Percentiles rank a stretch among this genome's conserved stretches.
phyloP scores from a whole-genome alignment of 2,888 invertebrate genomes.

The Drosophila rubida region DNA sequence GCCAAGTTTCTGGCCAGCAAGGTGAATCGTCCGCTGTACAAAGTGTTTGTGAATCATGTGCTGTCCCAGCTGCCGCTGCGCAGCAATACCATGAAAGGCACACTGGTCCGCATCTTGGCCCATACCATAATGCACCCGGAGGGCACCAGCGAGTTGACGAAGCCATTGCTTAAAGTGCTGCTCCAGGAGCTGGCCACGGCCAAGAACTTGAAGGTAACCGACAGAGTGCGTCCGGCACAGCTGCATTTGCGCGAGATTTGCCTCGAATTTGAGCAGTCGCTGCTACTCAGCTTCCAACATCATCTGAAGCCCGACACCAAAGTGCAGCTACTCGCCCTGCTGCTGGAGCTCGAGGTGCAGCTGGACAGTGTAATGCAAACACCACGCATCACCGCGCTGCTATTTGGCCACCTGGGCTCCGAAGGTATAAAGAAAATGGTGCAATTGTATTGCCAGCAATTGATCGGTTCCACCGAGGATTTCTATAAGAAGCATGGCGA shows the following conservation, averaged over 20 bases:
- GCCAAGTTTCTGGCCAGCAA: constrained; percentile 40
- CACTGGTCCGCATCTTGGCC: constrained; percentile 27
- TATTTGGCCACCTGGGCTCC: constrained; percentile 26
- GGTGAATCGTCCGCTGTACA: background rate
- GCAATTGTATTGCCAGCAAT: constrained; percentile 28
- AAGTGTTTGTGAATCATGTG: constrained; percentile 40
- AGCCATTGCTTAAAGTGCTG: constrained; percentile 25
- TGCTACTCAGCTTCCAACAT: constrained; percentile 35
- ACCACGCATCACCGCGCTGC: constrained; percentile 31
- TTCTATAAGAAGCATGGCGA: constrained; percentile 18
- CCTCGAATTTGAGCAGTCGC: constrained; percentile 33
- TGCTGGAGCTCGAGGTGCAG: constrained; percentile 24
- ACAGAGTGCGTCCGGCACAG: constrained; percentile 7
- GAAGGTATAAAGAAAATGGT: constrained; percentile 20
- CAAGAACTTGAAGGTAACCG: constrained; percentile 7
- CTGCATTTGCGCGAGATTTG: constrained; percentile 30
- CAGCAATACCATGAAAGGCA: constrained; percentile 29
- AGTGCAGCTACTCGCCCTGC: constrained; percentile 24
- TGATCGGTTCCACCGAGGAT: constrained; percentile 11
- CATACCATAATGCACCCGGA: constrained; percentile 30
- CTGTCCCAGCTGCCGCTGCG: constrained; percentile 29
- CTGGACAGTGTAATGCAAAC: constrained; percentile 26
- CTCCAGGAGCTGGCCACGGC: constrained; percentile 32
- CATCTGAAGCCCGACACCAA: constrained; percentile 35
- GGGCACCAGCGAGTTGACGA: background rate